Percentiles rank a stretch among this genome's conserved stretches.
These are phyloP conservation scores for Crax fasciolata DNA, from an alignment of 2,797 vertebrate species.

Conservation along the genomic window DNA sequence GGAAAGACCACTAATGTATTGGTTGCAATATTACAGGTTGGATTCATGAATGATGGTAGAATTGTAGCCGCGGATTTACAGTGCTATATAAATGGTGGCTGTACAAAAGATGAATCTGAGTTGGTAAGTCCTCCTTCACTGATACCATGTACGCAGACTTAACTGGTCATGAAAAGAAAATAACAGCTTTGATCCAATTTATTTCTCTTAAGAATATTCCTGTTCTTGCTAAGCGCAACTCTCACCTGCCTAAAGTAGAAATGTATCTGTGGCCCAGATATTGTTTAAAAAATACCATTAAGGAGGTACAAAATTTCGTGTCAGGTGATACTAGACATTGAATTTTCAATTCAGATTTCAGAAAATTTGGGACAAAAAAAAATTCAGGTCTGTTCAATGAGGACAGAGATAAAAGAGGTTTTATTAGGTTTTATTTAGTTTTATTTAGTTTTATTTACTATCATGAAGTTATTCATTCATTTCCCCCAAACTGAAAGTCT, in stretches of 20 bases:
- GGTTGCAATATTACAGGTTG: slow-evolving; percentile 53
- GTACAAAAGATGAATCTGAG: slow-evolving; percentile 60
- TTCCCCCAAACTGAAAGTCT: neutral
- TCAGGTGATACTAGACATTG: neutral
- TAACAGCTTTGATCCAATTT: neutral
- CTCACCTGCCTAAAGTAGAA: neutral
- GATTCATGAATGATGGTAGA: slow-evolving; percentile 78
- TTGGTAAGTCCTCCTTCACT: slow-evolving; percentile 51
- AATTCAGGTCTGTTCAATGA: neutral
- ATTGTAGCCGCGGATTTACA: slow-evolving; percentile 75
- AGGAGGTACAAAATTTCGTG: neutral
- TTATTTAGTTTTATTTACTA: too few species aligned
- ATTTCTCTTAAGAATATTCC: neutral
- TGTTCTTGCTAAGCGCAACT: neutral
- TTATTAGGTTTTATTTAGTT: too few species aligned
- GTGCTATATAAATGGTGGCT: slow-evolving; percentile 75
- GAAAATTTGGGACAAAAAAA: neutral
- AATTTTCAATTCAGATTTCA: neutral
- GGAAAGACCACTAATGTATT: neutral
- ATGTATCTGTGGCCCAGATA: neutral
- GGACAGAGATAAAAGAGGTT: neutral
- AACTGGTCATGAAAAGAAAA: neutral
- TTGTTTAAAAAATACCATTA: neutral
- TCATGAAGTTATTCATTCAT: neutral
- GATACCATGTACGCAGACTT: too few species aligned